Evolutionary conservation across 2,797 vertebrate species (phyloP), one percentile per base, ranked within the genome.

Genomic region (Dryobates pubescens): DNA sequence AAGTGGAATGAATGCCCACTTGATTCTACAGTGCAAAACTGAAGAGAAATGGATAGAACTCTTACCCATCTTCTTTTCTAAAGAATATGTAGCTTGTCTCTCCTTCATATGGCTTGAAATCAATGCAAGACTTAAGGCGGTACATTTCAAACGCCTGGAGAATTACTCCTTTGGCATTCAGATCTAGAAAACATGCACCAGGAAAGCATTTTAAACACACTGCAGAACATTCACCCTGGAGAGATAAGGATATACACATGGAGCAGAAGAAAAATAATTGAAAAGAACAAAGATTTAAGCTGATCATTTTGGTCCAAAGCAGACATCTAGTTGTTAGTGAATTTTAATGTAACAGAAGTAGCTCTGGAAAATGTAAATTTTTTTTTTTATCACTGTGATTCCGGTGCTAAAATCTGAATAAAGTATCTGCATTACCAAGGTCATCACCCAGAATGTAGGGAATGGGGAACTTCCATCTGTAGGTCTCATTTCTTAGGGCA

Each of bases 71-170:
- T 97, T 94, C 96, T 92, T 99, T 98, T 75, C 94, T 98, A 94
- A 99, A 99, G 86, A 98, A 98, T 95, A 99, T 98, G 57, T 92
- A 99, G 3, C 96, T 96, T 61, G 88, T 96, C 78, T 99, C 99
- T 91, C 99, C 98, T 93, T 98, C 98, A 34, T 99, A 99, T 8
- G 98, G 98, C 94, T 99, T 99, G 96, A 99, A 99, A 96, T 99
- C 98, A 16, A 99, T 18, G 53, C 99, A 99, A 29, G 99, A 99
- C 94, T 98, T 99, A 11, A 99, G 98, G 23, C 99, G 98, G 84
- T 98, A 99, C 98, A 99, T 98, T 96, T 99, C 99, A 96, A 99
- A 98, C 0, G 98, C 97, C 92, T 98, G 98, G 70, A 99, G 98
- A 92, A 99, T 98, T 5, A 98, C 98, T 54, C 95, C 99, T 96